Percentiles rank a stretch among this genome's conserved stretches.
Evolutionary conservation across 2,888 invertebrate species (phyloP).

Genomic region (Pterobdella sp.): DNA sequence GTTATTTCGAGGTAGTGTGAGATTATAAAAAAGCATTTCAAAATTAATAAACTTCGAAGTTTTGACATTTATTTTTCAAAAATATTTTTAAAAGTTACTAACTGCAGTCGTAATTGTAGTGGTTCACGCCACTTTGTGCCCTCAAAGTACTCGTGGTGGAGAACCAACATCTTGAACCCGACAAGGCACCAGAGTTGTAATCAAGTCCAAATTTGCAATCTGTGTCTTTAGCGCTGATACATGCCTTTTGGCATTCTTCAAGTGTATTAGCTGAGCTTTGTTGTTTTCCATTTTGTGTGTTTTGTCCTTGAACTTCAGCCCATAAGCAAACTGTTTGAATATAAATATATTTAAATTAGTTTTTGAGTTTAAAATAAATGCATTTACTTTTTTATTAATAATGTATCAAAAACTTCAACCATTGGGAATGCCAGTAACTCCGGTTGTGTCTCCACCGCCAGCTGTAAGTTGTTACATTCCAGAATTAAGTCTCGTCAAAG

Average conservation of each 20-base stretch:
- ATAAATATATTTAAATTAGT: no score
- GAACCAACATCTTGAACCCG: slow-evolving; percentile 14
- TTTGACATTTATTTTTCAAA: neutral
- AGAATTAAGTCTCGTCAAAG: no score
- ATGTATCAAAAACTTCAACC: no score
- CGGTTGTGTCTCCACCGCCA: no score
- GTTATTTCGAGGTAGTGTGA: neutral
- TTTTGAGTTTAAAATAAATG: no score
- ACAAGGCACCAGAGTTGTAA: slow-evolving; percentile 3
- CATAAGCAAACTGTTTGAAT: neutral
- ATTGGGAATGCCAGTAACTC: no score
- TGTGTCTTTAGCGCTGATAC: neutral
- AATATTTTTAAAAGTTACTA: neutral
- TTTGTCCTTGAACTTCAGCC: neutral
- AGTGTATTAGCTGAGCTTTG: neutral
- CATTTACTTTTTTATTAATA: no score
- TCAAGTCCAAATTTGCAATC: slow-evolving; percentile 18
- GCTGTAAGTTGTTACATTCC: no score
- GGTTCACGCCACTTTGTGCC: neutral
- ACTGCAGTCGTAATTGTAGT: slow-evolving; percentile 19
- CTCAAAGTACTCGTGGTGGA: neutral
- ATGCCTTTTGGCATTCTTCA: neutral
- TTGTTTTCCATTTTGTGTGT: neutral
- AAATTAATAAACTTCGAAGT: neutral
- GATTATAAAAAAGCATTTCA: neutral